Evolutionary conservation across 2,888 invertebrate species (phyloP).

Genomic region (Xestia rhomboidea): DNA sequence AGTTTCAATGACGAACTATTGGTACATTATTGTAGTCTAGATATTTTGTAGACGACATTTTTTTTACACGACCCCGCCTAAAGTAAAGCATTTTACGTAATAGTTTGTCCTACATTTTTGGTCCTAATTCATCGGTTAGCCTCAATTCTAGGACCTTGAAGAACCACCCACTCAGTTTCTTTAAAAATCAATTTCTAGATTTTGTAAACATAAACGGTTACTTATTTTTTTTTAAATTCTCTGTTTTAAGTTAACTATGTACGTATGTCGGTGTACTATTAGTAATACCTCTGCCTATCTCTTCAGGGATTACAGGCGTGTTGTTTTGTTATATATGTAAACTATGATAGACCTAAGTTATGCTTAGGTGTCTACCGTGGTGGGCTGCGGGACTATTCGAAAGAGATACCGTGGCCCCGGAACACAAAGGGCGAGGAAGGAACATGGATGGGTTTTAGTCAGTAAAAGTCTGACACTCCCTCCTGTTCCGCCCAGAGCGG

Average conservation of each 20-base stretch:
- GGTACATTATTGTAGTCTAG: neutral
- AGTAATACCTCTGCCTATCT: too few relatives aligned
- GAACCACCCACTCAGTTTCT: neutral
- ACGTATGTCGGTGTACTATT: too few relatives aligned
- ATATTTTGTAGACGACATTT: neutral
- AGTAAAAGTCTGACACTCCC: too few relatives aligned
- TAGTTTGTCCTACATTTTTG: constrained; percentile 19
- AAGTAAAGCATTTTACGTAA: constrained; percentile 18
- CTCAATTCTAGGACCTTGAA: constrained; percentile 9
- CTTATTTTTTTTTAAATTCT: neutral
- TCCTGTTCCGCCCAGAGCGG: too few relatives aligned
- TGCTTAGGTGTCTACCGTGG: neutral
- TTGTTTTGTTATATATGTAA: neutral
- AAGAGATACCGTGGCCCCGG: too few relatives aligned
- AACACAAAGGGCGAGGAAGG: too few relatives aligned
- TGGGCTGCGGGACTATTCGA: too few relatives aligned
- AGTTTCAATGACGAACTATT: constrained; percentile 24
- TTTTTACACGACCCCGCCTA: constrained; percentile 7
- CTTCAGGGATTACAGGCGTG: too few relatives aligned
- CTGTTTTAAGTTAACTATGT: too few relatives aligned
- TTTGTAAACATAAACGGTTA: too few relatives aligned
- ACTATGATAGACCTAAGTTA: neutral
- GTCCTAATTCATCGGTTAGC: constrained; percentile 19
- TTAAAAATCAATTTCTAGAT: neutral
- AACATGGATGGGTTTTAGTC: too few relatives aligned